Conservation (phyloP, 2,113 vertebrate genomes). For the Limnothrissa miodon region DNA sequence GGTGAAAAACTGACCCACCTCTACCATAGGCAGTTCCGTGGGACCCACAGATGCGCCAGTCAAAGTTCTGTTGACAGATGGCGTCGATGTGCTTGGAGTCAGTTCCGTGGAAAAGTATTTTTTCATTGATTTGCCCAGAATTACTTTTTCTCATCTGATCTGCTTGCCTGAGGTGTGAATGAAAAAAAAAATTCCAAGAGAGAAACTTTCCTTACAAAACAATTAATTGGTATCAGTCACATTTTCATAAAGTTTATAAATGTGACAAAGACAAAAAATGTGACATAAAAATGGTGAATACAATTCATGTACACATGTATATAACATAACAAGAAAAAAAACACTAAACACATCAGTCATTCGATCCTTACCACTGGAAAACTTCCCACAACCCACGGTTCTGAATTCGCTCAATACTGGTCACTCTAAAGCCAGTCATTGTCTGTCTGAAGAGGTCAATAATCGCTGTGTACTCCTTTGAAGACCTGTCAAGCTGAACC, state of each 20-base stretch:
- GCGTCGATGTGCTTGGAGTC: constrained; percentile 91
- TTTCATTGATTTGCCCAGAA: constrained; percentile 80
- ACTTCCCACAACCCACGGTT: constrained; percentile 97
- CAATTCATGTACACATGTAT: too few relatives aligned
- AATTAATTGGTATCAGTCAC: neutral
- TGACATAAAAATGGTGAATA: neutral
- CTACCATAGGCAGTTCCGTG: constrained; percentile 92
- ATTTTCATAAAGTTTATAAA: neutral
- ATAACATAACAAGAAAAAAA: too few relatives aligned
- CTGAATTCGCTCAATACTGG: constrained; percentile 92
- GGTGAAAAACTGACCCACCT: constrained; percentile 69
- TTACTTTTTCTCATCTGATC: constrained; percentile 91
- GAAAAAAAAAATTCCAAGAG: constrained; percentile 21
- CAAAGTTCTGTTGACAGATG: constrained; percentile 97
- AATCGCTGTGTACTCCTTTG: constrained; percentile 92
- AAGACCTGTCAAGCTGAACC: constrained; percentile 60
- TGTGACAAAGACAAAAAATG: neutral
- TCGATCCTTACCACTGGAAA: constrained; percentile 86
- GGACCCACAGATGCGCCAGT: constrained; percentile 93
- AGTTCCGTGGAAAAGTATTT: constrained; percentile 97
- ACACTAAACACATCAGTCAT: too few relatives aligned
- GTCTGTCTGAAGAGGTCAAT: constrained; percentile 87
- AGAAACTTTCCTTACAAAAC: neutral
- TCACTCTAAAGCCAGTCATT: constrained; percentile 84
- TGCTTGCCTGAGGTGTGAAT: constrained; percentile 81